phyloP scores from a whole-genome alignment of 2,113 vertebrate genomes.

The Sorex fumeus region DNA sequence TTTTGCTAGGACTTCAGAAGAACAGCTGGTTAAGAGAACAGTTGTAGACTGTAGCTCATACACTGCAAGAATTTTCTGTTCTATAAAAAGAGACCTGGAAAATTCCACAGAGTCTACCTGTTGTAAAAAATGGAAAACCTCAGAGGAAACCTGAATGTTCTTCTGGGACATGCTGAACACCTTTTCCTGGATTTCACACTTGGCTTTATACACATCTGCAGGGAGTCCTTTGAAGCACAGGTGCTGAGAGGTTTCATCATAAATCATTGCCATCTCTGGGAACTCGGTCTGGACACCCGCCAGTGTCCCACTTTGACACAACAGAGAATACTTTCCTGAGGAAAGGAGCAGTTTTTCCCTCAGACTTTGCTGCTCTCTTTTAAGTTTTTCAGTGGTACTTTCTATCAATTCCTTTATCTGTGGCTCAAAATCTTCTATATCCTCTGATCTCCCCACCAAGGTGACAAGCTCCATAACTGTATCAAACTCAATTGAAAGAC shows the following conservation, averaged over 20 bases:
- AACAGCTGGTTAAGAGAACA: conserved; percentile 86
- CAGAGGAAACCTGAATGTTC: conserved; percentile 77
- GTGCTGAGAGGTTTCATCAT: conserved; percentile 66
- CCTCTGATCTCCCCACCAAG: conserved; percentile 88
- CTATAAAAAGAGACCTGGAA: conserved; percentile 88
- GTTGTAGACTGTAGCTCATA: conserved; percentile 84
- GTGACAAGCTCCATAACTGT: conserved; percentile 76
- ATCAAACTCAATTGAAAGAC: conserved; percentile 85
- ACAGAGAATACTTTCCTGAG: conserved; percentile 85
- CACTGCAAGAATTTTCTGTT: conserved; percentile 86
- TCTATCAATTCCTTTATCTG: conserved; percentile 84
- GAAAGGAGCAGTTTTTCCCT: conserved; percentile 81
- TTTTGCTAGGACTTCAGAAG: conserved; percentile 82
- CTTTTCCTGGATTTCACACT: conserved; percentile 86
- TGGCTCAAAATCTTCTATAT: conserved; percentile 82
- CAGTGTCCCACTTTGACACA: conserved; percentile 84
- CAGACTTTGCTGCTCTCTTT: conserved; percentile 86
- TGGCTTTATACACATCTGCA: conserved; percentile 88
- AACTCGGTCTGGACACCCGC: conserved; percentile 75
- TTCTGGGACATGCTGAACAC: conserved; percentile 80
- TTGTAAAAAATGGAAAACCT: conserved; percentile 89
- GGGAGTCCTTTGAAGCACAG: conserved; percentile 89
- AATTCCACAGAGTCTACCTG: conserved; percentile 82
- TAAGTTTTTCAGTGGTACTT: conserved; percentile 79
- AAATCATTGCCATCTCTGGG: conserved; percentile 87